These are phyloP conservation scores for Axinella damicornis DNA, from an alignment of 37 sponge, comb jelly and placozoan species.

Conservation along the genomic window DNA sequence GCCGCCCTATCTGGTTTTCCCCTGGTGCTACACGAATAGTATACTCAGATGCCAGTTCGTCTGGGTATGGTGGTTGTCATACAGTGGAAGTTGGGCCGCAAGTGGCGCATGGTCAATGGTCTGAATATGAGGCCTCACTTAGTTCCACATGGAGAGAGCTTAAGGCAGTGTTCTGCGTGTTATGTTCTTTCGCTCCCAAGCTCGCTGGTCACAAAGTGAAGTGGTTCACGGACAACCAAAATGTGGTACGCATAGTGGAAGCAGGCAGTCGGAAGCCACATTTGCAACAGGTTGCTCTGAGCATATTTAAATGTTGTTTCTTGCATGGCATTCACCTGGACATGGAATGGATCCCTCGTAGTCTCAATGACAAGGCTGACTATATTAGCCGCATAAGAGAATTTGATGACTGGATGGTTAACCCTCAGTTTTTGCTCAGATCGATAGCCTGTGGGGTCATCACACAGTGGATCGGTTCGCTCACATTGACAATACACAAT, in stretches of 20 bases:
- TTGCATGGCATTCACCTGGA: not conserved
- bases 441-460: conserved; percentile 15
- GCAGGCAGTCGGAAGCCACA: not conserved
- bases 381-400: conserved; percentile 17
- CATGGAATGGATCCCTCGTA: conserved; percentile 8
- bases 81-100: not conserved
- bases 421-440: not conserved
- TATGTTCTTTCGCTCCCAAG: conserved; percentile 8
- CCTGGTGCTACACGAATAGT: conserved; percentile 14
- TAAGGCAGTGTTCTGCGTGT: conserved; percentile 5
- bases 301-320: not conserved
- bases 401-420: conserved; percentile 12
- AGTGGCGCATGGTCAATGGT: conserved; percentile 3
- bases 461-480: conserved; percentile 25
- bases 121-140: not conserved
- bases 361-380: conserved; percentile 5
- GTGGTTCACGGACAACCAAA: conserved; percentile 33
- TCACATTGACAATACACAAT: not conserved
- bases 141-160: conserved; percentile 34
- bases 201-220: not conserved
- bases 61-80: conserved; percentile 35
- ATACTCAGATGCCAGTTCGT: conserved; percentile 35
- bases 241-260: not conserved
- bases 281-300: conserved; percentile 10
- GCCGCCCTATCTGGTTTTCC: conserved; percentile 11